Conservation (phyloP, 2,888 invertebrate genomes). For the Anoplius nigerrimus region DNA sequence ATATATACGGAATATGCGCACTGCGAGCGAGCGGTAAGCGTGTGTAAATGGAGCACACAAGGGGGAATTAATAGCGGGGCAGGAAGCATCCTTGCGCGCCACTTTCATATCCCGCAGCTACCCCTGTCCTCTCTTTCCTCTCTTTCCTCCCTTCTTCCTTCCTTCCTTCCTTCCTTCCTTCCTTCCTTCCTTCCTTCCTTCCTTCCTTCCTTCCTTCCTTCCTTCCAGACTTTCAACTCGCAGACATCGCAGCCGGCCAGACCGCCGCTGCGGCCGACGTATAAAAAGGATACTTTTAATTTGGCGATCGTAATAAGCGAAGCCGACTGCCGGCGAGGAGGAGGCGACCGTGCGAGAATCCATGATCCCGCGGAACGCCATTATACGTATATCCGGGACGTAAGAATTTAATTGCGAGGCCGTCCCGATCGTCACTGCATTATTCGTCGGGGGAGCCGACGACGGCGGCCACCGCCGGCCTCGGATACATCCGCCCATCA, state of each 20-base stretch:
- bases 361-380: too few relatives aligned
- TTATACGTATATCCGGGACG: too few relatives aligned
- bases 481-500: too few relatives aligned
- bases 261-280: background rate
- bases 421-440: too few relatives aligned
- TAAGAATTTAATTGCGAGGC: too few relatives aligned
- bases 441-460: too few relatives aligned
- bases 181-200: conserved; percentile 26
- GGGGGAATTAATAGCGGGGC: conserved; percentile 44
- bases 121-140: conserved; percentile 12
- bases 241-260: background rate
- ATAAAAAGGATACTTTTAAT: conserved; percentile 48
- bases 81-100: conserved; percentile 27
- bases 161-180: conserved; percentile 4
- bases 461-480: too few relatives aligned
- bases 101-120: conserved; percentile 9
- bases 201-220: conserved; percentile 13
- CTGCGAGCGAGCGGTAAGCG: conserved; percentile 11
- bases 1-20: conserved; percentile 8
- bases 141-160: conserved; percentile 28
- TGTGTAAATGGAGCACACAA: too few relatives aligned
- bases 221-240: background rate
- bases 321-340: background rate
- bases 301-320: conserved; percentile 34
- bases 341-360: too few relatives aligned